phyloP scores from a whole-genome alignment of 2,113 vertebrate genomes.

The Zosterops hypoxanthus region DNA sequence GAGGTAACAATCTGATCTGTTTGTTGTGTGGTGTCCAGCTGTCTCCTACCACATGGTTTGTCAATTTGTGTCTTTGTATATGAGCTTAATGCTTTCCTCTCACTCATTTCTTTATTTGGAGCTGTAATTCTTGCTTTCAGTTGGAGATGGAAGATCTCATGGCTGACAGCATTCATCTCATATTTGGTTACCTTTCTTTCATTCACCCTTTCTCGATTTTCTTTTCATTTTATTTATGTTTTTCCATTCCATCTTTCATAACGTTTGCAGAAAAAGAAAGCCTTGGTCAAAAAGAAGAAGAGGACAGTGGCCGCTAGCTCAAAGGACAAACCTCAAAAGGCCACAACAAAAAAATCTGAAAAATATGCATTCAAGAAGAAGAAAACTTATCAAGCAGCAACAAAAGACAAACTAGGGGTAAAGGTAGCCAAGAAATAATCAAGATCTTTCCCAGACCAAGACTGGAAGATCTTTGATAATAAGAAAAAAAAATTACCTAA shows the following conservation, averaged over 20 bases:
- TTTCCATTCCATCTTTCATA: slow-evolving; percentile 80
- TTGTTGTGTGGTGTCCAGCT: slow-evolving; percentile 72
- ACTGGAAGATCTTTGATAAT: slow-evolving; percentile 94
- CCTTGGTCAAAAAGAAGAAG: slow-evolving; percentile 92
- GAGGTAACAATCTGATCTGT: slow-evolving; percentile 85
- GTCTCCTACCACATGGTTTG: slow-evolving; percentile 61
- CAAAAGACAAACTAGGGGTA: slow-evolving; percentile 90
- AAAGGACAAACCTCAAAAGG: slow-evolving; percentile 87
- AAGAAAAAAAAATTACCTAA: slow-evolving; percentile 74
- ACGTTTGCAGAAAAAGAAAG: slow-evolving; percentile 91
- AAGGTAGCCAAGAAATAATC: slow-evolving; percentile 84
- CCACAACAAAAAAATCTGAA: slow-evolving; percentile 89
- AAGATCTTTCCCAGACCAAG: slow-evolving; percentile 86
- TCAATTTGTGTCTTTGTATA: slow-evolving; percentile 34
- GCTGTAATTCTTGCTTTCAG: slow-evolving; percentile 29
- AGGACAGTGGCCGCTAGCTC: slow-evolving; percentile 86
- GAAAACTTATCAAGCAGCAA: slow-evolving; percentile 85
- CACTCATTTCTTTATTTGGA: background rate
- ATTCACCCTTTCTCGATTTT: slow-evolving; percentile 41
- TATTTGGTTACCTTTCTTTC: slow-evolving; percentile 65
- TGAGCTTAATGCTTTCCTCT: background rate
- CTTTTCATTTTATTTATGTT: slow-evolving; percentile 77
- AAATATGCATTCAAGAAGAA: slow-evolving; percentile 89
- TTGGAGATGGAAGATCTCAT: slow-evolving; percentile 40
- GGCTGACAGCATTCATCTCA: background rate